Percentiles rank a stretch among this genome's conserved stretches.
Evolutionary conservation across 2,113 vertebrate genomes (phyloP).

Genomic region (Dromaius novaehollandiae): DNA sequence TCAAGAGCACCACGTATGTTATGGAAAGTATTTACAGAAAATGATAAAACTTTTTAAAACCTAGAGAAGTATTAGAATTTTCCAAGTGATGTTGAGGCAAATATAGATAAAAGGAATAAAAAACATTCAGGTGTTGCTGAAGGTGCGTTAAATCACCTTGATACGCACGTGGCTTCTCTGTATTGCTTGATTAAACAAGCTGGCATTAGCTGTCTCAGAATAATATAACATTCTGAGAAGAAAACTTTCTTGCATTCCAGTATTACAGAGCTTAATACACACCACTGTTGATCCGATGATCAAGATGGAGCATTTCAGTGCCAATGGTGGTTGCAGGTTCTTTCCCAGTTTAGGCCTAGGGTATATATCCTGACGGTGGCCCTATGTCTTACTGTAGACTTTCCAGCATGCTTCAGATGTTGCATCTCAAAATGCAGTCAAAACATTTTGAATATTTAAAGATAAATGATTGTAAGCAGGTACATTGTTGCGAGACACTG

Average conservation of each 20-base stretch:
- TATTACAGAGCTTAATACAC: neutral
- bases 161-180: neutral
- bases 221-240: neutral
- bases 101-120: neutral
- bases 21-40: conserved; percentile 1
- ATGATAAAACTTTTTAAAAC: neutral
- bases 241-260: neutral
- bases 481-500: neutral
- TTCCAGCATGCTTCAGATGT: neutral
- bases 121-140: neutral
- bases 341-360: neutral
- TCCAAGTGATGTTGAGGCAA: neutral
- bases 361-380: neutral
- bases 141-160: neutral
- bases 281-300: neutral
- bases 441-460: neutral
- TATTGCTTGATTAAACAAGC: neutral
- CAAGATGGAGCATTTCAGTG: neutral
- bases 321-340: neutral
- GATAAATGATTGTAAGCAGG: neutral
- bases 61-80: neutral
- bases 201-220: neutral
- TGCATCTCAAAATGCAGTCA: neutral
- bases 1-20: conserved; percentile 6
- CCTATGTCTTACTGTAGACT: neutral